Base-by-base conservation (phyloP, 2,888 invertebrate genomes). In the Mellilla xanthometata region DNA sequence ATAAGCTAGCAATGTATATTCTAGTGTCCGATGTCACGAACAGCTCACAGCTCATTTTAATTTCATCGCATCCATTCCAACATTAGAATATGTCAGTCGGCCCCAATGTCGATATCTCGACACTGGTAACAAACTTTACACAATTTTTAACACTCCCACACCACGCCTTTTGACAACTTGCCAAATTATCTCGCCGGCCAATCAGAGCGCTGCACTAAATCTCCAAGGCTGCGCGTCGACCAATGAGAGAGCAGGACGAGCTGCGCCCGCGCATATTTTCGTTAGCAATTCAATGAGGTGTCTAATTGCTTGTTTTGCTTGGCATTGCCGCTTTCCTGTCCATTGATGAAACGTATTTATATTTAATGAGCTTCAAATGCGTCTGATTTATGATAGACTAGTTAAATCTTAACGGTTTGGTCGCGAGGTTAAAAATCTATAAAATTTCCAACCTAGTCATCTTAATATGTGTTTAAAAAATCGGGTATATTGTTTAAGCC, bases 121-220 rank as follows among this genome's bases (percentile, higher is more conserved):
- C n/a, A n/a, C n/a, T n/a, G n/a, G n/a, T n/a, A n/a, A n/a, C n/a
- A n/a, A n/a, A n/a, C n/a, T n/a, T n/a, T 30, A 35, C 39, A 24
- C 24, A 24, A 38, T 39, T 42, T 49, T 43, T 49, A 39, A 39
- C 47, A 36, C 39, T 10, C 32, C 42, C 52, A 72, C 60, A 68
- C 78, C 70, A 65, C 83, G 81, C 86, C 86, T 64, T 68, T 81
- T 85, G 85, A 80, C 62, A 62, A 65, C 64, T 74, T 83, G 85
- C 86, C 86, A 86, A 86, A 84, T 79, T 63, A 60, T 56, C 58
- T 44, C 48, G 43, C 31, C 56, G 47, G 34, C 82, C 84, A 84
- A 82, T 82, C 58, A 54, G 51, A 60, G 54, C 44, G 46, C 58
- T 39, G 49, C 44, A 43, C 59, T 47, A 39, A 54, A 49, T 41